Evolutionary conservation across 2,113 vertebrate genomes (phyloP).

Genomic region (Cinclus cinclus): DNA sequence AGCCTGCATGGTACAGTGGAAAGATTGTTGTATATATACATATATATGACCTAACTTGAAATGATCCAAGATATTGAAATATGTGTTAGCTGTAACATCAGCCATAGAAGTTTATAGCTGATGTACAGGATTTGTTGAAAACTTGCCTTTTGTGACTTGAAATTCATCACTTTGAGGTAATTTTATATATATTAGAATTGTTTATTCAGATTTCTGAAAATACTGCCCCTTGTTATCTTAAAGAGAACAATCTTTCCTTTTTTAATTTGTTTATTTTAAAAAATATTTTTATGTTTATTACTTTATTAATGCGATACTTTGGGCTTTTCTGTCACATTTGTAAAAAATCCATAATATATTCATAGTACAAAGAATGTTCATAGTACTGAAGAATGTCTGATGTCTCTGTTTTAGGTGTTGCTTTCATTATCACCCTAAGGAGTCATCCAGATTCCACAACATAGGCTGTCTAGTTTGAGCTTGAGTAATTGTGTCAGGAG

Average conservation of each 20-base stretch:
- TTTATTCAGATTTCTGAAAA: neutral
- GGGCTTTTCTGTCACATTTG: neutral
- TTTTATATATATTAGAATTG: neutral
- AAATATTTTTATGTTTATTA: neutral
- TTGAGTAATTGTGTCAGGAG: neutral
- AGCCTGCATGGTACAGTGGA: neutral
- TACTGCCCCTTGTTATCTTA: neutral
- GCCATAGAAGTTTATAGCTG: neutral
- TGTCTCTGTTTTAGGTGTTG: neutral
- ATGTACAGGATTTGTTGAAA: neutral
- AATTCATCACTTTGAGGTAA: accelerated
- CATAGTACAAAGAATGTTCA: neutral
- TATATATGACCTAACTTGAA: neutral
- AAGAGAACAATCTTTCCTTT: neutral
- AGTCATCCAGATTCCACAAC: neutral
- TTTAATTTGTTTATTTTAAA: neutral
- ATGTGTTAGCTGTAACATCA: neutral
- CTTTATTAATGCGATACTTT: neutral
- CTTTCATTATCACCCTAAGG: neutral
- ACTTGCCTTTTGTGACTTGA: neutral
- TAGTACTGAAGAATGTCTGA: neutral
- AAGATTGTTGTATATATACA: neutral
- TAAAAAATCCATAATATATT: neutral
- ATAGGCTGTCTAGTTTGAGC: neutral
- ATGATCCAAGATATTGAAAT: neutral